phyloP scores from a whole-genome alignment of 2,888 invertebrate genomes.

The Eupithecia centaureata region DNA sequence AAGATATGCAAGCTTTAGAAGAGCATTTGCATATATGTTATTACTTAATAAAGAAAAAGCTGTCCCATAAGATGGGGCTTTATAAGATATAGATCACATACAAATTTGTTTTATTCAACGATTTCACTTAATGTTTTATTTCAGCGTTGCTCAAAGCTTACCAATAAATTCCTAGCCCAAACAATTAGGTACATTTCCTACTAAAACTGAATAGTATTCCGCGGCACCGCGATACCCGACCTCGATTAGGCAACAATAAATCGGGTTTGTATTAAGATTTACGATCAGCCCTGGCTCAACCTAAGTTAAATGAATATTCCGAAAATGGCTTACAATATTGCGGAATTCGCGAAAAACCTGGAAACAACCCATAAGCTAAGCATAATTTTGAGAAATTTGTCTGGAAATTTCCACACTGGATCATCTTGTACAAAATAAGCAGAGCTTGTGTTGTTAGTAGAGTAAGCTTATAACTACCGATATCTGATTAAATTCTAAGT shows the following conservation, averaged over 20 bases:
- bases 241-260: constrained; percentile 55
- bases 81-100: too few species aligned
- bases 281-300: constrained; percentile 38
- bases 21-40: too few species aligned
- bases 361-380: not conserved
- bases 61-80: too few species aligned
- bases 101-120: too few species aligned
- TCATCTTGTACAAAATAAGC: not conserved
- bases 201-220: constrained; percentile 38
- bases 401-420: not conserved
- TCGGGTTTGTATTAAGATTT: constrained; percentile 58
- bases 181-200: constrained; percentile 49
- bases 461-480: not conserved
- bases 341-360: not conserved
- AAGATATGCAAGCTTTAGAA: too few species aligned
- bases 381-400: too few species aligned
- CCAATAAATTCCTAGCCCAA: constrained; percentile 48
- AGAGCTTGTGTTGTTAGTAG: not conserved
- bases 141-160: not conserved
- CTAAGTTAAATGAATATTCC: constrained; percentile 4
- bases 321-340: not conserved
- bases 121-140: not conserved
- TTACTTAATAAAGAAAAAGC: too few species aligned
- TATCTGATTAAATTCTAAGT: not conserved
- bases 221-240: constrained; percentile 28